Evolutionary conservation across 2,113 vertebrate species (phyloP).

Genomic region (Channa maculata): DNA sequence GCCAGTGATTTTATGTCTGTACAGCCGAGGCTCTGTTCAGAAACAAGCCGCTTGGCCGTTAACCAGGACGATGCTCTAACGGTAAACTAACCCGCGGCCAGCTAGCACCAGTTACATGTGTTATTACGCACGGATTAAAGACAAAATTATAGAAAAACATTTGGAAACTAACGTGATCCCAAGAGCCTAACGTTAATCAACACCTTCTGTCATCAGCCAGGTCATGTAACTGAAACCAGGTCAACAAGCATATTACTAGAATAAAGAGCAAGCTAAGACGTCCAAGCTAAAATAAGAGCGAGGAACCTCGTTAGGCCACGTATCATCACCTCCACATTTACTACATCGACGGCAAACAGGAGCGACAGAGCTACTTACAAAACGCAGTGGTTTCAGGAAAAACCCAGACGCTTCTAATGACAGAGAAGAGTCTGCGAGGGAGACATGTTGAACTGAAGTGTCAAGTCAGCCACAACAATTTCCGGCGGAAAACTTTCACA

Average conservation of each 20-base stretch:
- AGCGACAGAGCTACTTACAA: slow-evolving; percentile 43
- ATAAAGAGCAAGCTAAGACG: slow-evolving; percentile 29
- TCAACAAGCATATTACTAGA: slow-evolving; percentile 29
- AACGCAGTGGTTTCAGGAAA: slow-evolving; percentile 20
- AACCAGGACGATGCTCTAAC: background rate
- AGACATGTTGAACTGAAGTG: slow-evolving; percentile 60
- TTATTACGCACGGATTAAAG: too few species aligned
- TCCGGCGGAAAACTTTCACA: slow-evolving; percentile 12
- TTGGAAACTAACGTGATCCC: background rate
- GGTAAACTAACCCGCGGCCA: background rate
- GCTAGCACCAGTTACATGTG: background rate
- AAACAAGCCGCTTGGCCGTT: background rate
- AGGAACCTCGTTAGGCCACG: too few species aligned
- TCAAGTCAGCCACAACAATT: background rate
- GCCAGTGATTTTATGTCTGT: too few species aligned
- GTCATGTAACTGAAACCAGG: slow-evolving; percentile 43
- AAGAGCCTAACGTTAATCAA: background rate
- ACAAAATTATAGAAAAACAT: background rate
- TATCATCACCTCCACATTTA: too few species aligned
- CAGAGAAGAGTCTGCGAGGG: slow-evolving; percentile 31
- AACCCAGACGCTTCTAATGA: slow-evolving; percentile 54
- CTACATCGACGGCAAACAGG: background rate
- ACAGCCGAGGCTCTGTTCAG: background rate
- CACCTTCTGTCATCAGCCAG: slow-evolving; percentile 14
- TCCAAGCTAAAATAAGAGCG: slow-evolving; percentile 23